Conservation (phyloP, 2,113 vertebrate genomes). For the Eulacestoma nigropectus region DNA sequence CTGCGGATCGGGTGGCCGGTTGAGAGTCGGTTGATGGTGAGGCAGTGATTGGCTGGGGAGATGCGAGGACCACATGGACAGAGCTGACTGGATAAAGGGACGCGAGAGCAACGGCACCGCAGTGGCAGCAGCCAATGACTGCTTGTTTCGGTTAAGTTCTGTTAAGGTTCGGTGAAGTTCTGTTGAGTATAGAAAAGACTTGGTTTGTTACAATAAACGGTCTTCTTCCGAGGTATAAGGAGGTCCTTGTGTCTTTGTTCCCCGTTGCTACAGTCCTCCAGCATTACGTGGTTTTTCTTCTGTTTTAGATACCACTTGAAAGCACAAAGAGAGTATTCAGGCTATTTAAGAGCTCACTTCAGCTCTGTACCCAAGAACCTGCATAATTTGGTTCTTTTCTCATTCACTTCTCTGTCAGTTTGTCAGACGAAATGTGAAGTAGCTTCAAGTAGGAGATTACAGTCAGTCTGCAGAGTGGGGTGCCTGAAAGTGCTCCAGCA, state of each 20-base stretch:
- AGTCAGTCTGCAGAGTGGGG: neutral
- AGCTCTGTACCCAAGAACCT: neutral
- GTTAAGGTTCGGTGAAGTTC: neutral
- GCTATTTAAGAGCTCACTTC: neutral
- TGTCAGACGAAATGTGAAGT: neutral
- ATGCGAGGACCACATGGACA: neutral
- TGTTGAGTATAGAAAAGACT: neutral
- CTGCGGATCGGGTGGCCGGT: neutral
- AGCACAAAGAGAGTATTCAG: neutral
- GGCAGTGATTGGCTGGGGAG: neutral
- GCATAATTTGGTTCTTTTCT: neutral
- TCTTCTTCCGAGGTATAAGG: neutral
- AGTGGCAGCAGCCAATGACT: neutral
- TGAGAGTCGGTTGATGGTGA: neutral
- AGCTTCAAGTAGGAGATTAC: neutral
- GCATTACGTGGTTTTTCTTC: neutral
- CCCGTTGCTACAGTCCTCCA: neutral
- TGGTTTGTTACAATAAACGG: neutral
- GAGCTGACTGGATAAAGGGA: neutral
- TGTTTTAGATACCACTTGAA: neutral
- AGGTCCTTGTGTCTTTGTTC: neutral
- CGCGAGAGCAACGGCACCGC: rapidly evolving
- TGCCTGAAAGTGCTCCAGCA: neutral
- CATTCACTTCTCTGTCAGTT: neutral
- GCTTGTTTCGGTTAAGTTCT: neutral